Evolutionary conservation across 2,888 invertebrate genomes (phyloP), one percentile per base, ranked within the genome.

Genomic region (Noctua comes): DNA sequence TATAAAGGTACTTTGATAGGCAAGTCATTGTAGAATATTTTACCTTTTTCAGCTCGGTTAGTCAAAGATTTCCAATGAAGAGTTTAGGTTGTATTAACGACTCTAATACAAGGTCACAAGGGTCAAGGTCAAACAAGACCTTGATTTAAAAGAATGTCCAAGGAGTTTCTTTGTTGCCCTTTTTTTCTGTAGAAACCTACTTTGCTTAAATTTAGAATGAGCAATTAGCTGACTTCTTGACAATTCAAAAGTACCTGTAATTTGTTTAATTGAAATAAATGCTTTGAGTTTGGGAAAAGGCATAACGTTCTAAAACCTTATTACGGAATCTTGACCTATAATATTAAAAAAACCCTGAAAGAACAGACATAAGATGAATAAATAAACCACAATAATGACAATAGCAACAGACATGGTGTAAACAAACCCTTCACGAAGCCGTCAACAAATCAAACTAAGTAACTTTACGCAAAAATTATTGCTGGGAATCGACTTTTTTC

Each of bases 211-310:
- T 64, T 36, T 64, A 0, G 64, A 64, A 64, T 36, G 64, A 64
- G 21, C 40, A 66, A 66, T 66, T 66, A 66, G 40, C 8, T 21
- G 65, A 66, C 40, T 16, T n/a, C 62, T 43, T 66, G 40, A 43
- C 65, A 43, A 43, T 43, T 43, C 40, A n/a, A 16, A 43, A 66
- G 40, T 43, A 40, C 65, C 65, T 43, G n/a, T n/a, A 66, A 43
- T 65, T 40, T 24, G 13, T 65, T 40, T 65, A 40, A 65, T 66
- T 66, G 40, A 43, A 66, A 66, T 66, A n/a, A 66, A 66, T 66
- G 40, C 40, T 66, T 66, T 66, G n/a, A 43, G 65, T 43, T 65
- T 40, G 36, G 21, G 21, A 40, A 65, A 65, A 2, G n/a, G 8
- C 31, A 16, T 24, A 13, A 24, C 43, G 18, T 21, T 18, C 5